These are phyloP conservation scores for Smutsia temminckii DNA, from an alignment of 2,797 vertebrate genomes.

Conservation along the genomic window DNA sequence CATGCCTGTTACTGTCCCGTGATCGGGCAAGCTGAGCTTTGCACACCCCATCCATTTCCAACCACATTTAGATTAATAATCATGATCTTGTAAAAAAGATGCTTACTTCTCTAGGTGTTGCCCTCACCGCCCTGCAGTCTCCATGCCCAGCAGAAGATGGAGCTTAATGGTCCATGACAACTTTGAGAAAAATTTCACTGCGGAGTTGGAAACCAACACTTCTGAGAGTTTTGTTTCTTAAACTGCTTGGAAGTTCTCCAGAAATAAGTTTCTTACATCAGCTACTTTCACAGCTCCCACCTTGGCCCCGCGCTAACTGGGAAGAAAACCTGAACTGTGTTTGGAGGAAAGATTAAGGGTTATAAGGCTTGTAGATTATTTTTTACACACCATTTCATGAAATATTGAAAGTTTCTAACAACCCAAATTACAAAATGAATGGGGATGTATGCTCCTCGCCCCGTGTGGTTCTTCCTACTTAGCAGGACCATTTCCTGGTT, in stretches of 20 bases:
- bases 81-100: not conserved
- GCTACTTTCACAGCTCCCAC: not conserved
- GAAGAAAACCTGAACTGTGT: not conserved
- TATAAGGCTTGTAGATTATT: not conserved
- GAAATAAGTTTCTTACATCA: not conserved
- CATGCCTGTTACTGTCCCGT: not conserved
- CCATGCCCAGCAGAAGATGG: not conserved
- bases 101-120: not conserved
- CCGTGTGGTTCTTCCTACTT: not conserved
- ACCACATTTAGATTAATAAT: slow-evolving; percentile 18
- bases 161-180: slow-evolving; percentile 3
- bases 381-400: not conserved
- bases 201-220: not conserved
- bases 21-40: not conserved
- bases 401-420: not conserved
- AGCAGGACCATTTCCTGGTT: slow-evolving; percentile 16
- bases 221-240: slow-evolving; percentile 7
- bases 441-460: not conserved
- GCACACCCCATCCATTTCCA: not conserved
- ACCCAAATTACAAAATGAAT: not conserved
- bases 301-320: not conserved
- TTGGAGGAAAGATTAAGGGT: not conserved
- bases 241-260: not conserved
- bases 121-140: not conserved
- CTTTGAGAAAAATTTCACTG: not conserved